phyloP scores from a whole-genome alignment of 2,113 vertebrate species.

The Tupaia chinensis region DNA sequence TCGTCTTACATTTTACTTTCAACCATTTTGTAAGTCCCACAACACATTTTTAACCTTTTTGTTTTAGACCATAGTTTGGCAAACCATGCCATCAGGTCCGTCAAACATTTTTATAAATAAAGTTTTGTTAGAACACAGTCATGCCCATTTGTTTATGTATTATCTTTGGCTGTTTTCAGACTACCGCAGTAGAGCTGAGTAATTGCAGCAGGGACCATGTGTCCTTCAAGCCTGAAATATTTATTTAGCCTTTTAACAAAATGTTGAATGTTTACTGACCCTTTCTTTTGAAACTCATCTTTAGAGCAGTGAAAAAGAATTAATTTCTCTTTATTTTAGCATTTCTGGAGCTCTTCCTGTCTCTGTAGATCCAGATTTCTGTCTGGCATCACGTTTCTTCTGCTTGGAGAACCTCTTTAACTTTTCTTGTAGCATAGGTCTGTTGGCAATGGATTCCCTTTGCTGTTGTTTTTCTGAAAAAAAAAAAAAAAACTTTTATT shows the following conservation, averaged over 20 bases:
- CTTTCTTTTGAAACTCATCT: constrained; percentile 9
- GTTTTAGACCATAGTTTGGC: background rate
- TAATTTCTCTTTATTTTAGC: background rate
- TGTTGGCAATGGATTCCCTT: background rate
- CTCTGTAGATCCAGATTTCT: background rate
- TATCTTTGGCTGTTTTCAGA: background rate
- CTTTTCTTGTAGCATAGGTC: background rate
- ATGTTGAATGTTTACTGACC: background rate
- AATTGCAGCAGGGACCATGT: background rate
- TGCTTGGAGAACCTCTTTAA: background rate
- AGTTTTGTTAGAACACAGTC: background rate
- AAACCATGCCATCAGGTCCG: background rate
- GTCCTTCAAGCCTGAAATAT: background rate
- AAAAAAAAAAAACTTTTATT: no score
- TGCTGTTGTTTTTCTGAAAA: background rate
- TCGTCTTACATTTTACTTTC: constrained; percentile 7
- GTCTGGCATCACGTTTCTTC: background rate
- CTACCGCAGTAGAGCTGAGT: background rate
- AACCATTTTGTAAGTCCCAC: background rate
- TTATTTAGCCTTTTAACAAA: background rate
- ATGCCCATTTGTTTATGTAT: background rate
- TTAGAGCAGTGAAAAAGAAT: background rate
- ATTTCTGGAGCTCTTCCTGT: constrained; percentile 19
- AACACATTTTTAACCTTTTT: constrained; percentile 4
- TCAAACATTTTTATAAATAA: background rate